Conservation (phyloP, 1,140 invertebrate genomes). For the Drosophila sechellia region DNA sequence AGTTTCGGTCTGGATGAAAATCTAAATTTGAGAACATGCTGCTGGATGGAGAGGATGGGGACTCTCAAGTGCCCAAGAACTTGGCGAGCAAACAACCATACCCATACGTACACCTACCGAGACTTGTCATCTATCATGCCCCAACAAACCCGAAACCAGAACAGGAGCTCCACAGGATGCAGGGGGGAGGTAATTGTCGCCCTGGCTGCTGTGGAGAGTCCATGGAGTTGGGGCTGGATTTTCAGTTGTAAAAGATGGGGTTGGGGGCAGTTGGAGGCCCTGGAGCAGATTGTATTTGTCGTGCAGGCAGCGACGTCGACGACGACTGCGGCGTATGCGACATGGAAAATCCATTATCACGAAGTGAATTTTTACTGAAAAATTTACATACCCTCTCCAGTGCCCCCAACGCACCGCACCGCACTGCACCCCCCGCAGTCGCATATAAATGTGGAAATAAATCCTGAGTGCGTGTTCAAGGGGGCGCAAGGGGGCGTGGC, state of each 20-base stretch:
- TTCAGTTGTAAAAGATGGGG: neutral
- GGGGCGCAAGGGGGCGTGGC: constrained; percentile 1
- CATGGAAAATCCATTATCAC: constrained; percentile 83
- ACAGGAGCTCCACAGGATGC: constrained; percentile 17
- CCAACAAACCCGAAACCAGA: constrained; percentile 55
- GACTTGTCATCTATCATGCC: constrained; percentile 77
- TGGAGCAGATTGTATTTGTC: constrained; percentile 64
- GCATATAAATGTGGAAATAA: constrained; percentile 82
- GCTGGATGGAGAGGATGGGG: neutral
- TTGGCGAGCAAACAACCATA: constrained; percentile 19
- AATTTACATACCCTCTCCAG: constrained; percentile 74
- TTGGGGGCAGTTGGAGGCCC: constrained; percentile 7
- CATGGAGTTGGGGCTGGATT: constrained; percentile 3
- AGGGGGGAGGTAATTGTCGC: constrained; percentile 73
- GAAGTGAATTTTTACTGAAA: constrained; percentile 83
- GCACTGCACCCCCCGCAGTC: constrained; percentile 18
- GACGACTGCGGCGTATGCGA: constrained; percentile 72
- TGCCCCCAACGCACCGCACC: neutral
- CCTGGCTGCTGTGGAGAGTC: constrained; percentile 41
- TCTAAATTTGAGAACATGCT: constrained; percentile 70
- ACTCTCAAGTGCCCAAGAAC: constrained; percentile 65
- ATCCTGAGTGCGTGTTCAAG: constrained; percentile 78
- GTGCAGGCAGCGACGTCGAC: constrained; percentile 45
- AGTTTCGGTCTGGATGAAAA: constrained; percentile 36
- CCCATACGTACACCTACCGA: constrained; percentile 58